Evolutionary conservation across 2,888 invertebrate species (phyloP), one percentile per base, ranked within the genome.

Genomic region (Mactromeris polynyma): DNA sequence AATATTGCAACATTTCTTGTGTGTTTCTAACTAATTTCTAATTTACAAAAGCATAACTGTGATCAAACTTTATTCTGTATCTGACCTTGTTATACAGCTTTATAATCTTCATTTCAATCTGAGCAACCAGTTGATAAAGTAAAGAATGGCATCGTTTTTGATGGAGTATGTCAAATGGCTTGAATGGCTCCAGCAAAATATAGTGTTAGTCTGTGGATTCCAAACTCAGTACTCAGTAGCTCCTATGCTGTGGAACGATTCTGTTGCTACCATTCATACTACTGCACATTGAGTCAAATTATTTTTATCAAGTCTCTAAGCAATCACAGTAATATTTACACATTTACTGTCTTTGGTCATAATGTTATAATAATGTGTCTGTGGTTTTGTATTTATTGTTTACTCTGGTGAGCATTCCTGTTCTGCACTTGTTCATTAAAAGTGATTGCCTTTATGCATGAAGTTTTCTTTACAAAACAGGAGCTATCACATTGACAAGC

Each of bases 401-500:
- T 21, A 64, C 58, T 33, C 36, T 17, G 73, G 36, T 73, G 73
- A 73, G 73, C 73, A 26, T 31, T 73, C 19, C 19, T 73, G 26
- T 33, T 36, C 73, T 73, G 73, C 73, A 73, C 73, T 73, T 73
- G 73, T 73, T 73, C 19, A 36, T 79, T 79, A n/a, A 79, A 79
- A 81, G 31, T 84, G 38, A 82, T 51, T 82, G 82, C 36, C 40
- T 87, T 58, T 78, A 82, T 87, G 86, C 86, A 83, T 83, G 77
- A 77, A 73, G 54, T 87, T 92, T 83, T 92, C 87, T 92, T 89
- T 90, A 89, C 90, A 86, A 90, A 89, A 92, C 93, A 93, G 93
- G 93, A 86, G 90, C 90, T 89, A 92, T 94, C 91, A 93, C 94
- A 92, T 90, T 94, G 92, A 94, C 93, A 91, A 92, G 93, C 88